Percentiles rank a stretch among this genome's conserved stretches.
phyloP scores from a whole-genome alignment of 2,888 invertebrate genomes.

The Papilio elwesi region DNA sequence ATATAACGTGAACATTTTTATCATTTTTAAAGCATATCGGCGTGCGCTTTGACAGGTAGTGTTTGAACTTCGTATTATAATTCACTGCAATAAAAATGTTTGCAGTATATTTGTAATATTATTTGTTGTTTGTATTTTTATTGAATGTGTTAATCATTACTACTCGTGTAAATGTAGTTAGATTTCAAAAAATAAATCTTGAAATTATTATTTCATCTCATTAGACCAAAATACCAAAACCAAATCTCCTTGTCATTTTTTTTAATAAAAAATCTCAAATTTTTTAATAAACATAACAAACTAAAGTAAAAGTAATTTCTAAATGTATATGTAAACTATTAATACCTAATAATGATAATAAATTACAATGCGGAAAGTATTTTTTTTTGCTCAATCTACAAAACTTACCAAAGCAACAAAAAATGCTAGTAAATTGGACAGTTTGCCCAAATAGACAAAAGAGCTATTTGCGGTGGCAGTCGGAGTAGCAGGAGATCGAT shows the following conservation, averaged over 20 bases:
- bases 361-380: neutral
- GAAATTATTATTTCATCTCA: no score
- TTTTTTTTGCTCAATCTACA: neutral
- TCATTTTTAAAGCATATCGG: constrained; percentile 28
- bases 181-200: no score
- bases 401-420: constrained; percentile 11
- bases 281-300: no score
- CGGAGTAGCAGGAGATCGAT: constrained; percentile 50
- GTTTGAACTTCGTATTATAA: constrained; percentile 25
- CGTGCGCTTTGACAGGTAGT: constrained; percentile 24
- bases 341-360: neutral
- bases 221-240: no score
- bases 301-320: no score
- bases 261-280: no score
- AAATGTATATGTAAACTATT: no score
- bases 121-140: neutral
- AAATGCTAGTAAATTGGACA: constrained; percentile 43
- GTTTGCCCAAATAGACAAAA: constrained; percentile 50
- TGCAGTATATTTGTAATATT: constrained; percentile 16
- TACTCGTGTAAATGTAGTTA: no score
- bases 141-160: no score
- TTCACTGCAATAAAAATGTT: constrained; percentile 30
- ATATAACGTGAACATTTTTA: constrained; percentile 33
- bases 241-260: no score
- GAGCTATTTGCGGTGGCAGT: constrained; percentile 50